Conservation (phyloP, 2,888 invertebrate species). For the Troides oblongomaculatus region DNA sequence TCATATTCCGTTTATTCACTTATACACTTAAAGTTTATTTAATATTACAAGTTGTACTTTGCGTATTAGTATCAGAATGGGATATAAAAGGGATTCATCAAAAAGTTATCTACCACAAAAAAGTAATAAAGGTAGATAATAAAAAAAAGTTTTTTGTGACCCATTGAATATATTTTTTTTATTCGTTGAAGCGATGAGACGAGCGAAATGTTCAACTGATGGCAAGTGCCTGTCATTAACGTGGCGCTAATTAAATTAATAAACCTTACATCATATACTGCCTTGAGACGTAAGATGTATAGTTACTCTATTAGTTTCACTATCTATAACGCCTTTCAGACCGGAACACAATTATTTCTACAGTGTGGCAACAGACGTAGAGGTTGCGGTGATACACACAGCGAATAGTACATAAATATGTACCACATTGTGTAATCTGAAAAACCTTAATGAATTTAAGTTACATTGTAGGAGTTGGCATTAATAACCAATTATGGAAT, state of each 20-base stretch:
- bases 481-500: conserved; percentile 27
- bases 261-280: too few species aligned
- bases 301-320: too few species aligned
- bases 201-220: too few species aligned
- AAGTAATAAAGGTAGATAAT: conserved; percentile 1
- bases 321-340: too few species aligned
- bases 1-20: conserved; percentile 5
- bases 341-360: too few species aligned
- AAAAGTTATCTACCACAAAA: background rate
- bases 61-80: background rate
- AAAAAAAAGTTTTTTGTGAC: background rate
- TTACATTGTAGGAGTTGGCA: background rate
- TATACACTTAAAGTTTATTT: conserved; percentile 1
- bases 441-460: background rate
- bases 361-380: too few species aligned
- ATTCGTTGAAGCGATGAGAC: too few species aligned
- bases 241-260: too few species aligned
- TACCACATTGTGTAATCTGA: background rate
- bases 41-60: background rate
- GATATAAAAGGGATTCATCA: background rate
- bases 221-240: too few species aligned
- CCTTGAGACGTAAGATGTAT: too few species aligned
- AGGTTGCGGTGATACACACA: too few species aligned
- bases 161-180: background rate
- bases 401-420: background rate